A percentile compares a stretch with the other conserved stretches of the same genome.
Evolutionary conservation across 2,888 invertebrate species (phyloP).

Genomic region (Amphipyra tragopoginis): DNA sequence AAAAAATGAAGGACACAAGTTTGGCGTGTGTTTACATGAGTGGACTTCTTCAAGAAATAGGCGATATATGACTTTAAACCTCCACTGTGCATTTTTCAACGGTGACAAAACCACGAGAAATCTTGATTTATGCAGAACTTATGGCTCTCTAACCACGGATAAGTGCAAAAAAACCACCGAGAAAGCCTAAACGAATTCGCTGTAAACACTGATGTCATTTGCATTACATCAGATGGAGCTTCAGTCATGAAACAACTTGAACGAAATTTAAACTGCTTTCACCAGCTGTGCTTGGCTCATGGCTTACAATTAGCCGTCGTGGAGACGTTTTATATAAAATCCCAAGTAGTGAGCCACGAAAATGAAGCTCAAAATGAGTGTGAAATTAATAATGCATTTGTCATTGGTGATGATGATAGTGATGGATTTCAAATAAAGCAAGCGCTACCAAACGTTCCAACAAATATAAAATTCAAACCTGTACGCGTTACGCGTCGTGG

Average conservation of each 20-base stretch:
- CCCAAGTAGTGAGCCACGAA: not conserved
- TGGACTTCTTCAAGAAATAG: constrained; percentile 2
- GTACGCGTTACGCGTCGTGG: too few species aligned
- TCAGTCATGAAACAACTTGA: not conserved
- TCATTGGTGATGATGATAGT: not conserved
- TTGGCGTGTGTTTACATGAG: not conserved
- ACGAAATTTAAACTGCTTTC: not conserved
- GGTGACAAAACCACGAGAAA: not conserved
- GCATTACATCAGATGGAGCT: not conserved
- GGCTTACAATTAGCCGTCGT: not conserved
- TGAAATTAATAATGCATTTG: too few species aligned
- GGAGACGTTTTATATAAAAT: constrained; percentile 1
- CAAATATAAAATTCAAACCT: not conserved
- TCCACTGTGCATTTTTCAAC: not conserved
- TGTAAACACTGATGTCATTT: not conserved
- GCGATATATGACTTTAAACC: not conserved
- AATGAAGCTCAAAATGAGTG: too few species aligned
- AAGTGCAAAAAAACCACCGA: not conserved
- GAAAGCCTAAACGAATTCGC: not conserved
- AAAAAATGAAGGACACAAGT: not conserved
- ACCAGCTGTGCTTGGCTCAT: constrained; percentile 2
- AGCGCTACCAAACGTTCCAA: not conserved
- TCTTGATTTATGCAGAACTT: not conserved
- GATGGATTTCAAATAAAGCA: not conserved
- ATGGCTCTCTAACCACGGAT: not conserved